Evolutionary conservation across 1,140 invertebrate species (phyloP).

Genomic region (Cepaea nemoralis): DNA sequence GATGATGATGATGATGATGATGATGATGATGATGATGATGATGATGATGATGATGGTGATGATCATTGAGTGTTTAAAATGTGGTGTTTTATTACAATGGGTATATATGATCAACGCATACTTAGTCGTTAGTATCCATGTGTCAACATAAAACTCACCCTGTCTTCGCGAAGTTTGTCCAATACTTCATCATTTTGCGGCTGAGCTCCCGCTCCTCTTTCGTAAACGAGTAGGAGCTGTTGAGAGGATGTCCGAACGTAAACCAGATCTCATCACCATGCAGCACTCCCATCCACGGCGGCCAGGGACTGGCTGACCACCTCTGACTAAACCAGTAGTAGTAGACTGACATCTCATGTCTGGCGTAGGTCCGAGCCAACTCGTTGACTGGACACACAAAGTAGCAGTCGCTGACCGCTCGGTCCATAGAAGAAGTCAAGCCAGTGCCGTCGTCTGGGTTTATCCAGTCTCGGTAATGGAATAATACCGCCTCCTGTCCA

Average conservation of each 20-base stretch:
- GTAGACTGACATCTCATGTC: constrained; percentile 83
- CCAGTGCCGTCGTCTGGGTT: constrained; percentile 86
- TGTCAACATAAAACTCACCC: constrained; percentile 90
- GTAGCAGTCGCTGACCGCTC: constrained; percentile 96
- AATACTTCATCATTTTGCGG: constrained; percentile 91
- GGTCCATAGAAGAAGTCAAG: constrained; percentile 88
- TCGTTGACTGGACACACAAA: constrained; percentile 96
- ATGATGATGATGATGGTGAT: neutral
- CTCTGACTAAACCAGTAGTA: constrained; percentile 96
- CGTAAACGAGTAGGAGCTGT: constrained; percentile 84
- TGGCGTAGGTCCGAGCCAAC: constrained; percentile 89
- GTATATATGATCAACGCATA: no score
- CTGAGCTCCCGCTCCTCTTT: constrained; percentile 88
- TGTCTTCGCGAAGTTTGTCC: constrained; percentile 93
- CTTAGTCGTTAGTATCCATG: no score
- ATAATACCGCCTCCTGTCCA: constrained; percentile 87
- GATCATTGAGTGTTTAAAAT: no score
- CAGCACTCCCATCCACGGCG: constrained; percentile 94
- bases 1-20: neutral
- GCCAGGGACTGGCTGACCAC: constrained; percentile 87
- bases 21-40: no score
- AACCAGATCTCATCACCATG: constrained; percentile 96
- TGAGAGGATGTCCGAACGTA: constrained; percentile 89
- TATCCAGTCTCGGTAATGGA: constrained; percentile 93
- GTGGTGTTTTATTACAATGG: no score